Base-by-base conservation (phyloP, 2,888 invertebrate genomes). In the Xanthostigma xanthostigma region DNA sequence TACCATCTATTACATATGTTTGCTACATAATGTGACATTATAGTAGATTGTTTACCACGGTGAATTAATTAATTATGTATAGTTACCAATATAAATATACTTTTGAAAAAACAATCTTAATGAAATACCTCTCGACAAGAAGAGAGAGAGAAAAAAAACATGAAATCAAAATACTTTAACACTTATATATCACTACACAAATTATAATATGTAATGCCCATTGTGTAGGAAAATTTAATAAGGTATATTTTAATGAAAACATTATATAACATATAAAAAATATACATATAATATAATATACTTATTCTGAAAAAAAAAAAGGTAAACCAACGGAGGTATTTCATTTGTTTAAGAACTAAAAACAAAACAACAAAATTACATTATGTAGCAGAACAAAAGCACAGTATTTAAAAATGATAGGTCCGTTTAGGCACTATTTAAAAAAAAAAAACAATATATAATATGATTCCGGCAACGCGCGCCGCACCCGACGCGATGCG, bases 351-450 rank as follows among this genome's bases (percentile, higher is more conserved):
- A 27, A 27, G 27, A 27, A 27, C 27, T 27, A 27, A 27, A 27
- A 27, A 27, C 27, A 27, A 27, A 27, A 27, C 27, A 27, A 27
- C 27, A 27, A 36, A 37, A 36, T 36, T 27, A 36, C 13, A 17
- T 34, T 37, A 13, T 13, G 37, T 33, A 44, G 37, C 36, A 34
- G 12, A 33, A 34, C 36, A 27, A 8, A 36, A 10, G 34, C 43
- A 27, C 27, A 33, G 17, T 43, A 27, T 10, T 13, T 33, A 27
- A 34, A 43, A 43, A 43, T 17, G 36, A 36, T 33, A 57, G 60
- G 55, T 55, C 55, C 52, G 56, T 57, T 60, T 61, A 61, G 62
- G 62, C 62, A 63, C 62, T 61, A 60, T 62, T 58, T 58, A 59
- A 59, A 60, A 57, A 59, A 56, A 59, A 59, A 58, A 57, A 57